These are phyloP conservation scores for Isaurus tuberculatus DNA, from an alignment of 92 coral and sea anemone species.

Conservation along the genomic window DNA sequence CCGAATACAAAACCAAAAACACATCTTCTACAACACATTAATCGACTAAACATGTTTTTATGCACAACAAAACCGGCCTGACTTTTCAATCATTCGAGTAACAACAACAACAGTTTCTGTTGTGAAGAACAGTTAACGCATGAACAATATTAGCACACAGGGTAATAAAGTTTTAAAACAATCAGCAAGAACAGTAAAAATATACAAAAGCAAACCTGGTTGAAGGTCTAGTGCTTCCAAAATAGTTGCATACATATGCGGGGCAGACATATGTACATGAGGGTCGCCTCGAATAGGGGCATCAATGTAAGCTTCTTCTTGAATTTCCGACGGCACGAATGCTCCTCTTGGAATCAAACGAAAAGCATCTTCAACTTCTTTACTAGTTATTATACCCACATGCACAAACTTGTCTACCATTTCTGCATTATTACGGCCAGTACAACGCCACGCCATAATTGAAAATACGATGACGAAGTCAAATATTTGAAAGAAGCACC, in stretches of 20 bases:
- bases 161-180: neutral
- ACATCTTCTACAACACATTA: too few species aligned
- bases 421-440: slow-evolving; percentile 92
- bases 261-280: slow-evolving; percentile 97
- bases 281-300: slow-evolving; percentile 93
- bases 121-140: neutral
- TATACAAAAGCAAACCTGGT: slow-evolving; percentile 71
- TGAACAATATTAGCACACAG: neutral
- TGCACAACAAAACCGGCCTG: neutral
- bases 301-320: slow-evolving; percentile 93
- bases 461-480: neutral
- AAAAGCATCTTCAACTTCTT: slow-evolving; percentile 94
- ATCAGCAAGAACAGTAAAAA: too few species aligned
- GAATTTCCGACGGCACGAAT: slow-evolving; percentile 83
- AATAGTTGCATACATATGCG: slow-evolving; percentile 98
- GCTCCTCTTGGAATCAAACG: slow-evolving; percentile 94
- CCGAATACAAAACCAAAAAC: too few species aligned
- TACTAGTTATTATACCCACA: slow-evolving; percentile 77
- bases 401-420: slow-evolving; percentile 96
- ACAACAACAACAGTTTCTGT: too few species aligned
- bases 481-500: slow-evolving; percentile 28
- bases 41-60: too few species aligned
- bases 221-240: slow-evolving; percentile 92
- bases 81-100: neutral
- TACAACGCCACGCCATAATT: slow-evolving; percentile 89